phyloP scores from a whole-genome alignment of 1,140 invertebrate species.

The Hirudo medicinalis region DNA sequence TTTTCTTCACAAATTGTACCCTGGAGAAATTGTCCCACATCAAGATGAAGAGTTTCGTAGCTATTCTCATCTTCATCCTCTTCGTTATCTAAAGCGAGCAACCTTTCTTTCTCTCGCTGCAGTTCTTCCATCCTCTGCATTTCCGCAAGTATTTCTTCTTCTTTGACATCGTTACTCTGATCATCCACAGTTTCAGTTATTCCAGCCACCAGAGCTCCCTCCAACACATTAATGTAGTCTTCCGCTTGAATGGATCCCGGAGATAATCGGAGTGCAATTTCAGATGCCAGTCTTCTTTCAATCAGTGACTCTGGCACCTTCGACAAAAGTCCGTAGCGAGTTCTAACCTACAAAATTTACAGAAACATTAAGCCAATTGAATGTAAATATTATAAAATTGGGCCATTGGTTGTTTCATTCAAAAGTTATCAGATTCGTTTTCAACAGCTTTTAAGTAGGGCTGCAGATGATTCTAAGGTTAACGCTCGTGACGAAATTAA shows the following conservation, averaged over 20 bases:
- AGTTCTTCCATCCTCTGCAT: not conserved
- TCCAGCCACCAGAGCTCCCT: not conserved
- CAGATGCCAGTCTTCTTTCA: not conserved
- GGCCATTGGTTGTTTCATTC: too few relatives aligned
- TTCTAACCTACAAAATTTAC: not conserved
- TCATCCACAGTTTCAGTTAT: not conserved
- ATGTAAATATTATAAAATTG: too few relatives aligned
- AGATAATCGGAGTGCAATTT: not conserved
- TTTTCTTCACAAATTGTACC: too few relatives aligned
- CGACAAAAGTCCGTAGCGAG: not conserved
- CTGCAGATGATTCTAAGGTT: too few relatives aligned
- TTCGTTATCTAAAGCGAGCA: constrained; percentile 1
- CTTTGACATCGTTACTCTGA: not conserved
- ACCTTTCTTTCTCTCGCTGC: not conserved
- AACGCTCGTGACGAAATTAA: too few relatives aligned
- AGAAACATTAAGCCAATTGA: not conserved
- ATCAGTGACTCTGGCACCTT: not conserved
- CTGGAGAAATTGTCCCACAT: too few relatives aligned
- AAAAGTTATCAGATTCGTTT: too few relatives aligned
- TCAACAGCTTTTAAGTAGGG: too few relatives aligned
- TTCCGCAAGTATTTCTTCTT: not conserved
- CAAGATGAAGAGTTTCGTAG: not conserved
- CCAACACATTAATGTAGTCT: not conserved
- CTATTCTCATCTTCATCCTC: not conserved
- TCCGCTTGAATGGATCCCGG: constrained; percentile 5